These are phyloP conservation scores for Cardiocondyla obscurior DNA, from an alignment of 1,140 invertebrate genomes.

Conservation along the genomic window DNA sequence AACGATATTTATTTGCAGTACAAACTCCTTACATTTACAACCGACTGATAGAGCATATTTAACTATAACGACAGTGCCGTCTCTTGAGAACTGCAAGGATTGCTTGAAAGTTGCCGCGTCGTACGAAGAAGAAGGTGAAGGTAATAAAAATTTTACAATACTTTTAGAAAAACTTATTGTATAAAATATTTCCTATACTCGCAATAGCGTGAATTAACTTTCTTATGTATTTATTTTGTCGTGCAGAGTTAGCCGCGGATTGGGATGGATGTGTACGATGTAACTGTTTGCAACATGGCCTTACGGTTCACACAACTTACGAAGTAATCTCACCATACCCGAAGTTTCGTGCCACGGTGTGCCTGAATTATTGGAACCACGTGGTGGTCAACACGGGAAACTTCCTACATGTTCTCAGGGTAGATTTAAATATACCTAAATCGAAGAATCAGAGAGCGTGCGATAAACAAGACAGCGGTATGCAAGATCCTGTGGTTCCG, in stretches of 20 bases:
- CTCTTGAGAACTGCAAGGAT: conserved; percentile 86
- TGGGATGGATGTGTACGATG: conserved; percentile 85
- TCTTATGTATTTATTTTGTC: no score
- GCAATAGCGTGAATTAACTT: neutral
- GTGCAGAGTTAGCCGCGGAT: conserved; percentile 85
- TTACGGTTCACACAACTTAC: conserved; percentile 89
- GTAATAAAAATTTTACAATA: conserved; percentile 53
- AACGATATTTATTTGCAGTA: conserved; percentile 62
- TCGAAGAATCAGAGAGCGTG: conserved; percentile 67
- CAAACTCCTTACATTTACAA: conserved; percentile 77
- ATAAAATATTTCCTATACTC: neutral
- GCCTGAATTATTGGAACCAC: conserved; percentile 87
- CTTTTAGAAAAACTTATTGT: no score
- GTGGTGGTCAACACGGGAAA: conserved; percentile 90
- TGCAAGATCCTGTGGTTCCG: conserved; percentile 69
- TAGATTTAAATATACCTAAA: conserved; percentile 83
- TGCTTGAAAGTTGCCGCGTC: conserved; percentile 85
- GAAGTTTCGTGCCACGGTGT: conserved; percentile 86
- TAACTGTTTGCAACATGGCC: conserved; percentile 87
- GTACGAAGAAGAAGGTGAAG: conserved; percentile 86
- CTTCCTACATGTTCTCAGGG: conserved; percentile 87
- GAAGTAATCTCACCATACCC: conserved; percentile 89
- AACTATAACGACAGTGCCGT: conserved; percentile 86
- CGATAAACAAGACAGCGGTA: conserved; percentile 76
- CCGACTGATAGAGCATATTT: conserved; percentile 85